Percentiles rank a stretch among this genome's conserved stretches.
These are phyloP conservation scores for Crax fasciolata DNA, from an alignment of 2,797 vertebrate species.

Conservation along the genomic window DNA sequence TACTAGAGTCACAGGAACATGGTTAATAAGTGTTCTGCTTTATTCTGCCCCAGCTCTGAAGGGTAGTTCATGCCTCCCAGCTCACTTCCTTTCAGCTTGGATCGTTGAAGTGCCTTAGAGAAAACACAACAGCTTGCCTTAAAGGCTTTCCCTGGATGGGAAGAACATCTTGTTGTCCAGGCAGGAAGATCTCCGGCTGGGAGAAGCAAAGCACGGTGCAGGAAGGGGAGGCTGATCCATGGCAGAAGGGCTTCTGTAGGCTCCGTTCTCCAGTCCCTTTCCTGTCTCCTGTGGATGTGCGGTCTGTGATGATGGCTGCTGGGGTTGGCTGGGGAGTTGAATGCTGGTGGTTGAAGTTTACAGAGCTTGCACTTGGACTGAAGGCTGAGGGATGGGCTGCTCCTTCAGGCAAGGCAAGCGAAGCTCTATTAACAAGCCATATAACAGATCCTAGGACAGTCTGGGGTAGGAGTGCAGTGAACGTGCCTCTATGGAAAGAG, in stretches of 20 bases:
- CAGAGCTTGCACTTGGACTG: not conserved
- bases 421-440: not conserved
- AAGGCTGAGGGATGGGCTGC: not conserved
- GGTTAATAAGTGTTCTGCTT: not conserved
- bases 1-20: not conserved
- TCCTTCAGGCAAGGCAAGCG: not conserved
- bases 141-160: slow-evolving; percentile 40
- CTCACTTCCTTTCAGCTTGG: slow-evolving; percentile 5
- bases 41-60: slow-evolving; percentile 31
- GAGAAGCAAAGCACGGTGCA: not conserved
- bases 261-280: not conserved
- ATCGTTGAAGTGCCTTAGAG: slow-evolving; percentile 75
- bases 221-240: not conserved
- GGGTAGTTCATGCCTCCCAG: slow-evolving; percentile 38
- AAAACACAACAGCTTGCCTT: slow-evolving; percentile 65
- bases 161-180: slow-evolving; percentile 6
- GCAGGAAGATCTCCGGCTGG: not conserved
- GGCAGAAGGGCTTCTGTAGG: not conserved
- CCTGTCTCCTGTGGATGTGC: not conserved
- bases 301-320: not conserved
- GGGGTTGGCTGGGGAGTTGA: not conserved
- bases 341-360: not conserved
- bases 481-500: accelerated
- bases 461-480: not conserved
- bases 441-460: not conserved